These are phyloP conservation scores for Saccostrea echinata DNA, from an alignment of 1,140 invertebrate species.

Conservation along the genomic window DNA sequence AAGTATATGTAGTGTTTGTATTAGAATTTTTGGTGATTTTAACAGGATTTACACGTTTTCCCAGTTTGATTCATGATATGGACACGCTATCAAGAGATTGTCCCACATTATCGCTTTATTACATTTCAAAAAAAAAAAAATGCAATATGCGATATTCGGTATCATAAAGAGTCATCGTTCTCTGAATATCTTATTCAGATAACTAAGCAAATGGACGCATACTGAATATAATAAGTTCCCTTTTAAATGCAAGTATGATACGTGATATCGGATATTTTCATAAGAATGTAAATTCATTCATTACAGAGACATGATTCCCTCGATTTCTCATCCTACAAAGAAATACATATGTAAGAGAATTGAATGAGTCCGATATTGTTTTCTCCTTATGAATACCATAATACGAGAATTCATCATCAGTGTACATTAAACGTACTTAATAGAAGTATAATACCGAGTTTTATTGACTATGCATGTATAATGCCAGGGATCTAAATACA, in stretches of 20 bases:
- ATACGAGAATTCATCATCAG: background rate
- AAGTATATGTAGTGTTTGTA: no score
- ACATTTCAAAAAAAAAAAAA: no score
- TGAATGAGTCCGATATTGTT: background rate
- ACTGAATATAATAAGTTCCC: no score
- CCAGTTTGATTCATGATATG: no score
- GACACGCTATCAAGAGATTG: no score
- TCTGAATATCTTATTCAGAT: no score
- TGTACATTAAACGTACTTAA: background rate
- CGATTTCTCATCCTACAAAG: background rate
- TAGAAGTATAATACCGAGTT: background rate
- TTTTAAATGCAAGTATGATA: background rate
- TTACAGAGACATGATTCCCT: background rate
- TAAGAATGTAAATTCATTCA: background rate
- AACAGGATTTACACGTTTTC: no score
- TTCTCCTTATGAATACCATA: background rate
- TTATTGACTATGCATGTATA: background rate
- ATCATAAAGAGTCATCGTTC: no score
- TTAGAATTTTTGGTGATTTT: no score
- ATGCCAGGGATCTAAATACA: background rate
- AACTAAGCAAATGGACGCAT: no score
- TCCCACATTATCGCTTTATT: no score
- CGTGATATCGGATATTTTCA: background rate
- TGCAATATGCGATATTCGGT: no score
- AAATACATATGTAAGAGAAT: background rate